A percentile compares a stretch with the other conserved stretches of the same genome.
phyloP scores from a whole-genome alignment of 2,113 vertebrate genomes.

The Macroglossus sobrinus region DNA sequence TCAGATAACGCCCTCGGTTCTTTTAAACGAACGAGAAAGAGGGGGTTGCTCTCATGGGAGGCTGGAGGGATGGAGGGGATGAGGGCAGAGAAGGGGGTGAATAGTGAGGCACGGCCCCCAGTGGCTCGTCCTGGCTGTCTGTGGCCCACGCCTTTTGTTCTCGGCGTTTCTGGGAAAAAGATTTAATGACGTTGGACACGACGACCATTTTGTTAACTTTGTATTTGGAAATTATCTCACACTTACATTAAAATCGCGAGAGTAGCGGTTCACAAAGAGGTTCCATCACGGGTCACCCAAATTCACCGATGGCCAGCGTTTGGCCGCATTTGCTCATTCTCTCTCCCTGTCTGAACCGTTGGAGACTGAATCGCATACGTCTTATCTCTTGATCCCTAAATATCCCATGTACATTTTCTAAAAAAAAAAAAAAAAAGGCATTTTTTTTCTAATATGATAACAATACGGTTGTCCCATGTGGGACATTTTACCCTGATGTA shows the following conservation, averaged over 20 bases:
- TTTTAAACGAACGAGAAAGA: neutral
- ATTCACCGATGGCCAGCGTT: neutral
- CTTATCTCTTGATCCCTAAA: neutral
- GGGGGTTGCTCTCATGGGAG: neutral
- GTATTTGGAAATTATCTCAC: neutral
- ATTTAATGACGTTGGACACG: neutral
- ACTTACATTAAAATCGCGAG: neutral
- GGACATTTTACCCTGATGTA: neutral
- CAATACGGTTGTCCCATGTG: neutral
- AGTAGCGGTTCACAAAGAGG: neutral
- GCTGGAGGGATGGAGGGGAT: rapidly evolving
- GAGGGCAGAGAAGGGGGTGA: rapidly evolving
- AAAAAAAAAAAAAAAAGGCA: neutral
- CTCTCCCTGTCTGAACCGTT: neutral
- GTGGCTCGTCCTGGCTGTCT: rapidly evolving
- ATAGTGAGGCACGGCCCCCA: rapidly evolving
- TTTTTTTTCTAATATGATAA: neutral
- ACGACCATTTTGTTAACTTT: neutral
- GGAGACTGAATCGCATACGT: neutral
- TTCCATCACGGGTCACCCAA: neutral
- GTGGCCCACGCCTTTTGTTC: neutral
- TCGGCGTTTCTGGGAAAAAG: neutral
- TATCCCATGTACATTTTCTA: neutral
- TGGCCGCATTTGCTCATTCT: neutral
- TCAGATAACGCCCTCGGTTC: too few species aligned